phyloP scores from a whole-genome alignment of 2,113 vertebrate genomes.

The Rhegmatorhina hoffmannsi region DNA sequence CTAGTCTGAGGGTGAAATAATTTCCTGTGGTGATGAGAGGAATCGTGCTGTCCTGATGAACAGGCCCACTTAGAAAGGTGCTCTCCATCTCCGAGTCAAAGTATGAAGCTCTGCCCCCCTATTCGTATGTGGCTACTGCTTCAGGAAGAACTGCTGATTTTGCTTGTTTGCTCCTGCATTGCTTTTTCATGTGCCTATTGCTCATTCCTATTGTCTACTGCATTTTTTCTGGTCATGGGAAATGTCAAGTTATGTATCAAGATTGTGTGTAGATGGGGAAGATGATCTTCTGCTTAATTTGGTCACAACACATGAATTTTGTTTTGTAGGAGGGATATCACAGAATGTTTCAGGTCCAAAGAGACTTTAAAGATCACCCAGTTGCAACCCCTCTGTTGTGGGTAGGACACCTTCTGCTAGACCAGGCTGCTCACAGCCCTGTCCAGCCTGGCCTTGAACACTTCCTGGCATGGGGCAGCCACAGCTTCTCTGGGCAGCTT shows the following conservation, averaged over 20 bases:
- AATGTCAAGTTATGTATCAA: neutral
- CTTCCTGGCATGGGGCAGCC: neutral
- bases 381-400: rapidly evolving
- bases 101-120: neutral
- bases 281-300: neutral
- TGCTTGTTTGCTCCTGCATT: neutral
- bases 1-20: neutral
- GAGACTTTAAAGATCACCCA: neutral
- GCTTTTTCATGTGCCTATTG: neutral
- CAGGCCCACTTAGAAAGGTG: neutral
- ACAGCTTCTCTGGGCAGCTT: neutral
- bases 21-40: neutral
- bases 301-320: neutral
- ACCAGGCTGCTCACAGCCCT: neutral
- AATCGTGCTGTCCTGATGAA: neutral
- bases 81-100: neutral
- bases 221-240: neutral
- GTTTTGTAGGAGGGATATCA: neutral
- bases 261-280: neutral
- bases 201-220: neutral
- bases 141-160: neutral
- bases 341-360: neutral
- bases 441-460: neutral
- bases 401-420: neutral
- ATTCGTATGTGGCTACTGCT: neutral